Conservation (phyloP, 2,888 invertebrate species). For the Ferrisia virgata region DNA sequence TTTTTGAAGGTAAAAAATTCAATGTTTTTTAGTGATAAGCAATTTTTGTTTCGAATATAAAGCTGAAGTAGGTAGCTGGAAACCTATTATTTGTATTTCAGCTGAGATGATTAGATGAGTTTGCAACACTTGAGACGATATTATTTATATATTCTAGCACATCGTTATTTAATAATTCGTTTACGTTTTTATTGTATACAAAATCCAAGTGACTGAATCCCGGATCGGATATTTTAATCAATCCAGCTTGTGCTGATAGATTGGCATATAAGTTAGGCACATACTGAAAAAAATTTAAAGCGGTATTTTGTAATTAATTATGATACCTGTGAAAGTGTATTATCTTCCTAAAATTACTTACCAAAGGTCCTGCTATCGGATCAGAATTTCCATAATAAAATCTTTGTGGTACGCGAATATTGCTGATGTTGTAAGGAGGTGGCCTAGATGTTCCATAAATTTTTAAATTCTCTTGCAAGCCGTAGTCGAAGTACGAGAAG, state of each 20-base stretch:
- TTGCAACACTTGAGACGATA: no score
- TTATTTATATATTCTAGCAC: background rate
- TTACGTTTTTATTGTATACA: background rate
- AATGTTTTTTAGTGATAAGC: no score
- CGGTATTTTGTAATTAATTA: no score
- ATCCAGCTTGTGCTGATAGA: background rate
- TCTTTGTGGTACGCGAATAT: slow-evolving; percentile 61
- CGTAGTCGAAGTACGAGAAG: slow-evolving; percentile 58
- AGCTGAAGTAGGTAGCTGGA: no score
- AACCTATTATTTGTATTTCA: no score
- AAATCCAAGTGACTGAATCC: background rate
- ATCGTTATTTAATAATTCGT: background rate
- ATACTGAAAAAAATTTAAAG: background rate
- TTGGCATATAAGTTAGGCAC: background rate
- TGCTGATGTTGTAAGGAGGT: slow-evolving; percentile 60
- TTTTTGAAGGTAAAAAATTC: no score
- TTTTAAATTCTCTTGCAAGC: slow-evolving; percentile 56
- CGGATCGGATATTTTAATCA: background rate
- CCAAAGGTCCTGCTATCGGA: slow-evolving; percentile 59
- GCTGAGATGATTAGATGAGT: no score
- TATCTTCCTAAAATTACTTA: slow-evolving; percentile 52
- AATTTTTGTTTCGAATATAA: no score
- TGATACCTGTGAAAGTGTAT: no score
- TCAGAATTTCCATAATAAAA: slow-evolving; percentile 65
- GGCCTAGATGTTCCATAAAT: slow-evolving; percentile 59